Percentiles rank a stretch among this genome's conserved stretches.
Conservation (phyloP, 1,140 invertebrate species). For the Cotesia vestalis region DNA sequence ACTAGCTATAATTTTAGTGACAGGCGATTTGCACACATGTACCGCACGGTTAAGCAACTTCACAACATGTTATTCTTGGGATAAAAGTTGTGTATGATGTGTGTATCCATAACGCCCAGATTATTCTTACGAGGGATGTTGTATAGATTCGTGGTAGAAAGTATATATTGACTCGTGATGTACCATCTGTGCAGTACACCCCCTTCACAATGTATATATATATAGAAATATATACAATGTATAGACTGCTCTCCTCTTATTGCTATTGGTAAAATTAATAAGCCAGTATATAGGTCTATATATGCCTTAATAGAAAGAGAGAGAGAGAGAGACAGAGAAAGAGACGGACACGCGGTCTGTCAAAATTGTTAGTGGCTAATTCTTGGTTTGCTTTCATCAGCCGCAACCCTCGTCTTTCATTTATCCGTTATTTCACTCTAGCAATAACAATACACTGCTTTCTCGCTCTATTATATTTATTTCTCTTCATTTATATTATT, state of each 20-base stretch:
- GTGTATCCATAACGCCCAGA: constrained; percentile 18
- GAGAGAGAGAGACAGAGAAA: no score
- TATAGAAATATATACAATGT: no score
- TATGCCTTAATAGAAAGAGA: no score
- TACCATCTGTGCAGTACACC: constrained; percentile 55
- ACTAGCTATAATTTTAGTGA: no score
- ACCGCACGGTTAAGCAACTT: no score
- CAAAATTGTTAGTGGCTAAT: constrained; percentile 56
- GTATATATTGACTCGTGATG: constrained; percentile 59
- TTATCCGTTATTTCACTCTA: constrained; percentile 2
- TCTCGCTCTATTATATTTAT: not conserved
- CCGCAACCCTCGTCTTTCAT: constrained; percentile 22
- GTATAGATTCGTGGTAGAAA: constrained; percentile 46
- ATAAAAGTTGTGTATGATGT: not conserved
- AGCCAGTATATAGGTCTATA: constrained; percentile 41
- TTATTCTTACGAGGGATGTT: constrained; percentile 28
- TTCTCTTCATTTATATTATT: constrained; percentile 23
- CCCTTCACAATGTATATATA: constrained; percentile 25
- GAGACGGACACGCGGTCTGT: constrained; percentile 41
- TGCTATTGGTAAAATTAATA: constrained; percentile 63
- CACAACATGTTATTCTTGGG: no score
- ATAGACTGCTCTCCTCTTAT: constrained; percentile 1
- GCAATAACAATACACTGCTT: not conserved
- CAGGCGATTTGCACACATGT: no score
- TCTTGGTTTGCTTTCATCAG: constrained; percentile 46